Evolutionary conservation across 2,113 vertebrate genomes (phyloP), one percentile per base, ranked within the genome.

Genomic region (Lampris incognitus): DNA sequence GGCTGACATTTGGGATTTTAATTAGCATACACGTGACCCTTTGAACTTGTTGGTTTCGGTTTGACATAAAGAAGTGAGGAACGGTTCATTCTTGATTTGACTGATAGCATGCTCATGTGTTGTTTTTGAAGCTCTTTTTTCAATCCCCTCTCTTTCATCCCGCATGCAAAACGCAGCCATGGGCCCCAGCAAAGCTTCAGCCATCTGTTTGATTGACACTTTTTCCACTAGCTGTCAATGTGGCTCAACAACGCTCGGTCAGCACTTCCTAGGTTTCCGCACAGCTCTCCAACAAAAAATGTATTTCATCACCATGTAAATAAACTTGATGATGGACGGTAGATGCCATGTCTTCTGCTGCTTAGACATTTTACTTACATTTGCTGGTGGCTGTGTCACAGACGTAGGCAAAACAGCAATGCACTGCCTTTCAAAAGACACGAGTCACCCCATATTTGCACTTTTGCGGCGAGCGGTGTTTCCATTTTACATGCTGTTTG

Each of bases 1-100:
- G 84, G 88, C 84, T 88, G 88, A 87, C 89, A 89, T 92, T 92
- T 89, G 69, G 77, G 70, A 7, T 79, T 83, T 84, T 76, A 89
- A 79, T 77, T 72, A 75, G 67, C 52, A 66, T 55, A 56, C 40
- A 49, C 3, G 41, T 61, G 62, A 62, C 79, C 71, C 66, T 60
- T 52, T 62, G 76, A 69, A 81, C 78, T 51, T 51, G 74, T 80
- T 42, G 41, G 55, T 85, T 90, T 83, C 74, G 8, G 56, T 62
- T 79, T 79, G 78, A 81, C 78, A 69, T 56, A 66, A 67, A 38
- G 63, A 81, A 39, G 24, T 11, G 0, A 55, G 58, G 55, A n/a
- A 49, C 60, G 3, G 51, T 52, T 70, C 50, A 56, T 44, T 80
- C 78, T 71, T 40, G 56, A 76, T 85, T 76, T 6, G 69, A 84